Evolutionary conservation across 2,888 invertebrate species (phyloP), one percentile per base, ranked within the genome.

Genomic region (Tupiocoris notatus): DNA sequence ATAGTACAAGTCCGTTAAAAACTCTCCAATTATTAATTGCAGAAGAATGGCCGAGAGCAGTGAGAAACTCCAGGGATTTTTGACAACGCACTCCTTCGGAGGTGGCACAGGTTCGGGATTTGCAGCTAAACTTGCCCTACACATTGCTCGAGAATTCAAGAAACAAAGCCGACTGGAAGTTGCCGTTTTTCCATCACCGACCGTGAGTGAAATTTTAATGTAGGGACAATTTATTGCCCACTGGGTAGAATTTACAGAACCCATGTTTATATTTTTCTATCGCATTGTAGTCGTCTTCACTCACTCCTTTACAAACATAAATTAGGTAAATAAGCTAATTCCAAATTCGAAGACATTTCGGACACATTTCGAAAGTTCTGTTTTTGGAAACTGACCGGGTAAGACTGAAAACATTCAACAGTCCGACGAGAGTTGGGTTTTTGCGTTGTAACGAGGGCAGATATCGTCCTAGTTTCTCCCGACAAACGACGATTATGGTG

Each of bases 111-210:
- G 80, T 1, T 79, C 80, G 1, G 80, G 80, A 1, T 79, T 80
- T 76, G 78, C 76, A 62, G 39, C 77, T 12, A 66, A 79, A 61
- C 18, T 80, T n/a, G 73, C 79, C 7, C 76, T 80, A 66, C 61
- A 77, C 58, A 58, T 81, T 57, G 73, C 66, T 57, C 77, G 79
- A 1, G 79, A 79, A 57, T 89, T 87, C 81, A 87, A 88, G 68
- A 79, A 79, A 76, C 88, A 88, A 82, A 86, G 86, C 62, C 88
- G 88, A 80, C 83, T 88, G 25, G 87, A 80, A 68, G 79, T 81
- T 57, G 77, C 80, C 17, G 78, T 81, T 7, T 81, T 80, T 66
- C 87, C 82, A 86, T 81, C 81, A 0, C 82, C 81, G 3, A 87
- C 86, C 81, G 85, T 83, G 76, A 82, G 83, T 66, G 22, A 25